Evolutionary conservation across 2,888 invertebrate species (phyloP).

Genomic region (Rotaria magnacalcarata): DNA sequence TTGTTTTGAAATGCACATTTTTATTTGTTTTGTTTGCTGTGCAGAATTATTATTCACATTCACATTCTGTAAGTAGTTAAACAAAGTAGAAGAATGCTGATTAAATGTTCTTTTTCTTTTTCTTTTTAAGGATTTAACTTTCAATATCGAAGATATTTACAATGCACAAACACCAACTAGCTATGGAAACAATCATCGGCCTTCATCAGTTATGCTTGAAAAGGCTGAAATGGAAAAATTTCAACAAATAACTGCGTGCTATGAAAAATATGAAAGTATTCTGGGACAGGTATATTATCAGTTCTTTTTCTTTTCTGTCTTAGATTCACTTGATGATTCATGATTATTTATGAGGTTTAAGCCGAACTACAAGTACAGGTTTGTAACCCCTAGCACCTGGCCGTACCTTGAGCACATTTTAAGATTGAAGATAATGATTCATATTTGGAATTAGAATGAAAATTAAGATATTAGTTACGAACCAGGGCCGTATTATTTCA

Average conservation of each 20-base stretch:
- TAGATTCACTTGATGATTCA: too few relatives aligned
- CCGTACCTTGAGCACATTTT: too few relatives aligned
- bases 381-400: too few relatives aligned
- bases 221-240: background rate
- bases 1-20: background rate
- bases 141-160: background rate
- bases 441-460: too few relatives aligned
- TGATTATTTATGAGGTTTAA: too few relatives aligned
- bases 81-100: too few relatives aligned
- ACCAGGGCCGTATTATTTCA: too few relatives aligned
- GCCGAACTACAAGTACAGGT: too few relatives aligned
- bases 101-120: background rate
- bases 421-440: too few relatives aligned
- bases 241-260: background rate
- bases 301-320: background rate
- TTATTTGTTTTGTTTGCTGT: background rate
- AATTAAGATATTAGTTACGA: too few relatives aligned
- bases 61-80: background rate
- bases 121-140: background rate
- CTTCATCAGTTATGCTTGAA: conserved; percentile 14
- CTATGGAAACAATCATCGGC: background rate
- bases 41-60: background rate
- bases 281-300: conserved; percentile 3
- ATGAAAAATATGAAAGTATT: conserved; percentile 27
- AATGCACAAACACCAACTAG: background rate